These are phyloP conservation scores for Trichonephila clavata DNA, from an alignment of 1,140 invertebrate species.

Conservation along the genomic window DNA sequence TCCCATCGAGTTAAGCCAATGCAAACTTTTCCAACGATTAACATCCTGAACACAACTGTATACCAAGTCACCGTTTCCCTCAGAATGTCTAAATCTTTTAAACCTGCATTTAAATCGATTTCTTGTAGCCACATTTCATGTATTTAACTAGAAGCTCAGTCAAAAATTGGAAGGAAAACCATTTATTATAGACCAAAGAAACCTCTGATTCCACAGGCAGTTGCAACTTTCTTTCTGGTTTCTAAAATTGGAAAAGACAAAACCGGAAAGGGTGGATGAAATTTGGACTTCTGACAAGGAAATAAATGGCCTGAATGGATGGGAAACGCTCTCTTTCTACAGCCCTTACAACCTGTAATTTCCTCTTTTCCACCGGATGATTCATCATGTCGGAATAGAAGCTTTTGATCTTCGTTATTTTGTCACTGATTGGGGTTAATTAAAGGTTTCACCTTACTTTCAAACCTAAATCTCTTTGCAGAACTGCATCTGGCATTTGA, in stretches of 20 bases:
- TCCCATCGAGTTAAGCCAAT: background rate
- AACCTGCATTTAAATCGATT: constrained; percentile 39
- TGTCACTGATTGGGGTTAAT: constrained; percentile 50
- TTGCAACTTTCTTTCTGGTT: background rate
- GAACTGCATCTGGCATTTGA: background rate
- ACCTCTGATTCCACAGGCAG: constrained; percentile 28
- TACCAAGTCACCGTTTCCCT: background rate
- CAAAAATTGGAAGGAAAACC: constrained; percentile 27
- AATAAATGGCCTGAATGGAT: constrained; percentile 44
- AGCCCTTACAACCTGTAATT: constrained; percentile 67
- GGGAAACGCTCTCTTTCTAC: constrained; percentile 39
- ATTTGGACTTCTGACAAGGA: constrained; percentile 58
- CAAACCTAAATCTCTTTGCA: background rate
- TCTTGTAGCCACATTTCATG: constrained; percentile 44
- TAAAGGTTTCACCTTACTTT: constrained; percentile 31
- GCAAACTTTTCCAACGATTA: background rate
- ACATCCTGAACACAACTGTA: background rate
- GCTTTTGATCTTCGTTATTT: constrained; percentile 26
- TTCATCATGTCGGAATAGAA: constrained; percentile 53
- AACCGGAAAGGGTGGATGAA: constrained; percentile 43
- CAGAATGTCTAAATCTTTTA: background rate
- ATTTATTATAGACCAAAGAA: background rate
- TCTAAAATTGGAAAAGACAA: constrained; percentile 62
- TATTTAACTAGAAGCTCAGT: constrained; percentile 35
- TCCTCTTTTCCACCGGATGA: constrained; percentile 58